Conservation (phyloP, 2,113 vertebrate genomes). For the Tonatia bakeri region DNA sequence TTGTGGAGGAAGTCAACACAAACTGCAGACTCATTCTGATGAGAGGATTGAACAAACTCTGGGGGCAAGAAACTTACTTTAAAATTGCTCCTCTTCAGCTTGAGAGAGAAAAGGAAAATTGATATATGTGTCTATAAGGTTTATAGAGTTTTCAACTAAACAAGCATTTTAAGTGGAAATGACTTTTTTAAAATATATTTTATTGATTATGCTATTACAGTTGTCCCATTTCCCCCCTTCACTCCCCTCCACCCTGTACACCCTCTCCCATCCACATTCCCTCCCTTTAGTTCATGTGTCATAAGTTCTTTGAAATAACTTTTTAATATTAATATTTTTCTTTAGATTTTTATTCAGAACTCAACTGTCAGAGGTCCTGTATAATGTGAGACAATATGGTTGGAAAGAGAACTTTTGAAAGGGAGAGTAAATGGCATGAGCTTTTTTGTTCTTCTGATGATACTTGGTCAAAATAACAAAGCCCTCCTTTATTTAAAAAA, state of each 20-base stretch:
- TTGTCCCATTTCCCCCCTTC: too few relatives aligned
- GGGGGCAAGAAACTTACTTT: background rate
- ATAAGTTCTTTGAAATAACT: too few relatives aligned
- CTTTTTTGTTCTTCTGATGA: background rate
- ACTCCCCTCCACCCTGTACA: too few relatives aligned
- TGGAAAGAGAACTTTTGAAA: background rate
- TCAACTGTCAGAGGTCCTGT: background rate
- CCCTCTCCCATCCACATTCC: too few relatives aligned
- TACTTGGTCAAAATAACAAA: background rate
- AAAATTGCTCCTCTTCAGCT: background rate
- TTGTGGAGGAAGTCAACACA: background rate
- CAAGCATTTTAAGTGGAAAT: background rate
- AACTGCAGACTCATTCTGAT: background rate
- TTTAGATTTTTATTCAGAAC: background rate
- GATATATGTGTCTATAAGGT: background rate
- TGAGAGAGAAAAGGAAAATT: background rate
- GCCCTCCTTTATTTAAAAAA: background rate
- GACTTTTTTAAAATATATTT: too few relatives aligned
- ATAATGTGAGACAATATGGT: background rate
- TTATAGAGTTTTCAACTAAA: background rate
- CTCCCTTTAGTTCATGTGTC: too few relatives aligned
- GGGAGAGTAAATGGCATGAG: background rate
- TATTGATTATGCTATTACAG: too few relatives aligned
- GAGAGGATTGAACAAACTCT: background rate
- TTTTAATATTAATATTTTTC: background rate